Conservation (phyloP, 2,888 invertebrate species). For the Oeneis ivallda region DNA sequence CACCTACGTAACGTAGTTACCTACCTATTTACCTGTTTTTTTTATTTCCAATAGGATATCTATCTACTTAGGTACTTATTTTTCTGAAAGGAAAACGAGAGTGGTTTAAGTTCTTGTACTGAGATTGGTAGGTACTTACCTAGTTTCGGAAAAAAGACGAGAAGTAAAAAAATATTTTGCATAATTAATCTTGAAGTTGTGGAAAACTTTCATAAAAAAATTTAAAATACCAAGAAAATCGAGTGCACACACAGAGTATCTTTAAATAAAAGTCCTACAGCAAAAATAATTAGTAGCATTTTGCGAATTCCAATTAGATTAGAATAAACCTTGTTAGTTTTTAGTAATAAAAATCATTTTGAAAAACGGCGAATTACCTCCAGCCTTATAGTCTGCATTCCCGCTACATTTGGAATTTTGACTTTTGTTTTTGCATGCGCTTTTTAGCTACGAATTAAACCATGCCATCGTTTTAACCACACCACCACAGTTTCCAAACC, state of each 20-base stretch:
- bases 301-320: conserved; percentile 14
- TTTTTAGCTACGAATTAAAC: conserved; percentile 49
- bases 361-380: conserved; percentile 22
- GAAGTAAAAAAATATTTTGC: background rate
- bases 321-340: conserved; percentile 10
- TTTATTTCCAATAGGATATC: no score
- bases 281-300: conserved; percentile 1
- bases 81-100: no score
- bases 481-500: conserved; percentile 69
- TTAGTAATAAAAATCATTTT: conserved; percentile 16
- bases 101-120: no score
- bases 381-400: conserved; percentile 45
- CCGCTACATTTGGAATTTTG: conserved; percentile 43
- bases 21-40: no score
- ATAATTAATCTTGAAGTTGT: background rate
- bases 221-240: background rate
- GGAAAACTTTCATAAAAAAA: background rate
- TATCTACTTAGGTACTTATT: no score
- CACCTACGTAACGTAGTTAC: no score
- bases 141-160: no score
- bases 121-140: no score
- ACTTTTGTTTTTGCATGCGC: conserved; percentile 59
- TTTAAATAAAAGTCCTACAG: background rate
- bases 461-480: conserved; percentile 72
- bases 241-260: background rate